Percentiles rank a stretch among this genome's conserved stretches.
These are phyloP conservation scores for Urechis unicinctus DNA, from an alignment of 2,888 invertebrate genomes.

Conservation along the genomic window DNA sequence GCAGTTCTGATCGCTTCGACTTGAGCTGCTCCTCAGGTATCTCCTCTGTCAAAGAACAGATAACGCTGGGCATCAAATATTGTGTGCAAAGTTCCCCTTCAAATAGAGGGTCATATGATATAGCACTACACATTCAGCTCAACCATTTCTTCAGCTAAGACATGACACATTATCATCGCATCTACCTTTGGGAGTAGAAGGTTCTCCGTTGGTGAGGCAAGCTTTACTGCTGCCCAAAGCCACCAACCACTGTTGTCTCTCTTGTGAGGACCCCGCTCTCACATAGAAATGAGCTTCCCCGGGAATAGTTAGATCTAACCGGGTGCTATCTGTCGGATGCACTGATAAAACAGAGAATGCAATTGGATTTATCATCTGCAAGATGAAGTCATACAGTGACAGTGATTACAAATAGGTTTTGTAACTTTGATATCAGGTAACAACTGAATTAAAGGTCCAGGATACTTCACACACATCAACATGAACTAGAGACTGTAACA, in stretches of 20 bases:
- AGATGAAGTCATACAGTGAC: too few relatives aligned
- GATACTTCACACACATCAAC: too few relatives aligned
- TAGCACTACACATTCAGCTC: too few relatives aligned
- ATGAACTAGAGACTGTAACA: too few relatives aligned
- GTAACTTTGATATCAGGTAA: neutral
- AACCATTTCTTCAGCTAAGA: too few relatives aligned
- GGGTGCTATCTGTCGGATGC: slow-evolving; percentile 64
- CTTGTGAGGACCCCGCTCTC: slow-evolving; percentile 68
- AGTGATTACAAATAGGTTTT: too few relatives aligned
- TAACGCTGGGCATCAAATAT: too few relatives aligned
- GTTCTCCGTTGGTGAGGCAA: slow-evolving; percentile 43
- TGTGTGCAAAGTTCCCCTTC: too few relatives aligned
- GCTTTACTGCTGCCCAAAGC: slow-evolving; percentile 75
- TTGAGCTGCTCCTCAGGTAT: slow-evolving; percentile 54
- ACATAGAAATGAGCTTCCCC: slow-evolving; percentile 77
- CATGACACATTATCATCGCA: neutral
- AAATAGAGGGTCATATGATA: too few relatives aligned
- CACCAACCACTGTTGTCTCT: slow-evolving; percentile 74
- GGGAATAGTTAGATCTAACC: slow-evolving; percentile 73
- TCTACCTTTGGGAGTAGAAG: neutral
- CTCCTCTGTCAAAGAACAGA: slow-evolving; percentile 23
- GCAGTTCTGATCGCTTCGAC: slow-evolving; percentile 70
- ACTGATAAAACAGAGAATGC: too few relatives aligned
- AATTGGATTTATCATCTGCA: too few relatives aligned
- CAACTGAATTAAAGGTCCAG: too few relatives aligned